Base-by-base conservation (phyloP, 2,113 vertebrate species). In the Channa maculata region DNA sequence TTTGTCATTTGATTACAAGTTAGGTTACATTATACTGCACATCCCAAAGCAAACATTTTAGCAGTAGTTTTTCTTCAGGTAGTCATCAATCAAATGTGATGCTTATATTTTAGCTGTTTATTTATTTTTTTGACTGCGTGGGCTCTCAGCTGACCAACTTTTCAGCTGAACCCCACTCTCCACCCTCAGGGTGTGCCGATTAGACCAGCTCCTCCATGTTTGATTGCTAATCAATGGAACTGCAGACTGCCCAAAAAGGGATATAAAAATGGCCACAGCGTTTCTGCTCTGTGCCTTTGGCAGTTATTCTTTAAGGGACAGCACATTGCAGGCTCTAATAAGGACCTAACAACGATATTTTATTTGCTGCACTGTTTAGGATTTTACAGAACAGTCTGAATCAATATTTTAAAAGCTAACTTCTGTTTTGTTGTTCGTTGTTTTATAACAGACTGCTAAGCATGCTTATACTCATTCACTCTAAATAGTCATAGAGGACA, bases 221-320 rank as follows among this genome's bases (percentile, higher is more conserved):
- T 85, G 84, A 88, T 83, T 71, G 79, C 75, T 86, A 89, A 92
- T 94, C 91, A 87, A 92, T 94, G 77, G 71, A 75, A 61, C 70
- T 75, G 53, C 80, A 78, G 80, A 85, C 57, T 72, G 79, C 57
- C 74, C 91, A 80, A 86, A 90, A 79, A 80, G 72, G 86, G 72
- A 88, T 79, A 82, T 83, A 54, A 63, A 87, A 91, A 80, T 70
- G 86, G 83, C 79, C 83, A 85, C 44, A 71, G 71, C 73, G 83
- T 88, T 65, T 66, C 79, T 88, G 55, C 51, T 66, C 14, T 59
- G 49, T 66, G 71, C 55, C 46, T 65, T 66, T 84, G 63, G 57
- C 79, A 70, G 70, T 85, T 70, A 69, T 65, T 78, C 68, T 79
- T 55, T 24, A 14, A 83, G 76, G 63, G 49, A 53, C 65, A 36